Evolutionary conservation across 2,888 invertebrate species (phyloP).

Genomic region (Mythimna loreyi): DNA sequence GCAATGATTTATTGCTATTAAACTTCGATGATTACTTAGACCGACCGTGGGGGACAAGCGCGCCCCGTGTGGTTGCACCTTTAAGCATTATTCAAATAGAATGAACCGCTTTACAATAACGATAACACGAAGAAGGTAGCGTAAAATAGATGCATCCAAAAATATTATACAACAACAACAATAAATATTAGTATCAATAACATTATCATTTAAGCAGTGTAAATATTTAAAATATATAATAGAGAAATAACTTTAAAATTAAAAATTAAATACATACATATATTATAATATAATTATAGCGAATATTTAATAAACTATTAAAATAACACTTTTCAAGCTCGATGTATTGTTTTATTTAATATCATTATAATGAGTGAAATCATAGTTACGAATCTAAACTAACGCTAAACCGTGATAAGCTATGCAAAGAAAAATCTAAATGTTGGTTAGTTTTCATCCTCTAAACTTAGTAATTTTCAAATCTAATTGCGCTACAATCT

Average conservation of each 20-base stretch:
- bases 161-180: constrained; percentile 88
- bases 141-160: constrained; percentile 88
- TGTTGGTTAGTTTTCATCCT: constrained; percentile 87
- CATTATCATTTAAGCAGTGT: constrained; percentile 88
- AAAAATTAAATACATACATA: constrained; percentile 80
- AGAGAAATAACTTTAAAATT: constrained; percentile 84
- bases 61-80: constrained; percentile 60
- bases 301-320: constrained; percentile 86
- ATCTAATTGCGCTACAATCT: constrained; percentile 78
- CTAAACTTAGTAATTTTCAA: constrained; percentile 88
- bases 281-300: constrained; percentile 83
- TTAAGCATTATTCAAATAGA: constrained; percentile 70
- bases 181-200: constrained; percentile 87
- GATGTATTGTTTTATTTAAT: constrained; percentile 80
- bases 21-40: constrained; percentile 68
- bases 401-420: constrained; percentile 78
- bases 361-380: constrained; percentile 73
- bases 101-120: constrained; percentile 78
- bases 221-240: constrained; percentile 89
- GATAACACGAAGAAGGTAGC: constrained; percentile 84
- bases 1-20: constrained; percentile 71
- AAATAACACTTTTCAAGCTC: constrained; percentile 89
- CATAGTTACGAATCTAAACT: constrained; percentile 81
- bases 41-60: constrained; percentile 59
- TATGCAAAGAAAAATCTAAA: constrained; percentile 85